These are phyloP conservation scores for Galagoides demidoff DNA, from an alignment of 2,797 vertebrate genomes.

Conservation along the genomic window DNA sequence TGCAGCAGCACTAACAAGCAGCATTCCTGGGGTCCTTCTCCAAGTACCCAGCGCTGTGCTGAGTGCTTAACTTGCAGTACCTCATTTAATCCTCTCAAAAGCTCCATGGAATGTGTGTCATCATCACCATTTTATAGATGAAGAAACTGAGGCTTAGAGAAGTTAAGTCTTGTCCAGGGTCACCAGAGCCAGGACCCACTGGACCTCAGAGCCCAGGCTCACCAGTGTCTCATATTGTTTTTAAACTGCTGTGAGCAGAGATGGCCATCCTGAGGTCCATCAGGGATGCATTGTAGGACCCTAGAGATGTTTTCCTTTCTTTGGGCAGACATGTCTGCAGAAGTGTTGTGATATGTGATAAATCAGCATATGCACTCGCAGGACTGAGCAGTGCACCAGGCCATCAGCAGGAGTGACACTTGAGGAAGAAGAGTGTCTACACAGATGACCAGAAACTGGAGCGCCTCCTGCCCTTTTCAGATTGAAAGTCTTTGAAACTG, in stretches of 20 bases:
- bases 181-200: not conserved
- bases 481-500: not conserved
- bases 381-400: not conserved
- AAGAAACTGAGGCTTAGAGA: not conserved
- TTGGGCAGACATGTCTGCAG: not conserved
- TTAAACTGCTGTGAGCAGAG: fast-evolving
- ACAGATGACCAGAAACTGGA: not conserved
- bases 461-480: not conserved
- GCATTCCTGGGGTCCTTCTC: not conserved
- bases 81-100: not conserved
- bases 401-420: fast-evolving
- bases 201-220: not conserved
- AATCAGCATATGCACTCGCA: not conserved
- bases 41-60: fast-evolving
- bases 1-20: not conserved
- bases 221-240: not conserved
- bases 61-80: not conserved
- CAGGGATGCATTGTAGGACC: not conserved
- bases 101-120: fast-evolving
- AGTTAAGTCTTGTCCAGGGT: not conserved
- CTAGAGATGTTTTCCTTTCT: not conserved
- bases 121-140: not conserved
- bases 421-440: not conserved
- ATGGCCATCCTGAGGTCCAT: not conserved
- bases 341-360: not conserved